These are phyloP conservation scores for Myotis planiceps DNA, from an alignment of 2,797 vertebrate species.

Conservation along the genomic window DNA sequence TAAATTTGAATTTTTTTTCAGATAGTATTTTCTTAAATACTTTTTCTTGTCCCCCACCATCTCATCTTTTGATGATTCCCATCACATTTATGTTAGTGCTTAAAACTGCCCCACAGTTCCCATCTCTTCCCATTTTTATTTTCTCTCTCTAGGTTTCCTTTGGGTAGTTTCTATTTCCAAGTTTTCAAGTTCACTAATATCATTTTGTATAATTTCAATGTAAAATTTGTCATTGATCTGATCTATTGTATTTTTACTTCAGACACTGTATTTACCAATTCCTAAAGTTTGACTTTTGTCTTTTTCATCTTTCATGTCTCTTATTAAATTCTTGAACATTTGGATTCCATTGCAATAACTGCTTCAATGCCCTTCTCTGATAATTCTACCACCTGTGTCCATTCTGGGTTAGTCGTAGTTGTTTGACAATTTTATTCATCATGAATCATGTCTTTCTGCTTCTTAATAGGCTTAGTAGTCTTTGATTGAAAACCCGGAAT, in stretches of 20 bases:
- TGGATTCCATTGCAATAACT: neutral
- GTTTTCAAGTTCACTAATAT: neutral
- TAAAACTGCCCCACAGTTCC: neutral
- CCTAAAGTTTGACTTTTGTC: neutral
- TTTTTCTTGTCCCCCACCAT: too few species aligned
- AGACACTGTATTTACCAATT: neutral
- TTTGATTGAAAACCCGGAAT: too few species aligned
- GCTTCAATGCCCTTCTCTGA: neutral
- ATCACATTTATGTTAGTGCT: accelerated
- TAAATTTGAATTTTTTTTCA: too few species aligned
- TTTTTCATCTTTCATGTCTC: neutral
- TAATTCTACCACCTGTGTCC: neutral
- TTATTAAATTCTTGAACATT: neutral
- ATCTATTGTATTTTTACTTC: neutral
- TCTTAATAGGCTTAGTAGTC: neutral
- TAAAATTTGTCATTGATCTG: neutral
- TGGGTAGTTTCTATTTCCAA: neutral
- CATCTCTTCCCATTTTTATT: neutral
- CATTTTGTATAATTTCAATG: neutral
- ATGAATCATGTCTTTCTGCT: neutral
- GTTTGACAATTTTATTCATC: neutral
- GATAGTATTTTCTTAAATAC: too few species aligned
- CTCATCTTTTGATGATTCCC: neutral
- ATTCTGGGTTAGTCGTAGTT: neutral
- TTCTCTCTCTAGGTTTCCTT: neutral